Evolutionary conservation across 2,113 vertebrate species (phyloP), one percentile per base, ranked within the genome.

Genomic region (Isichthys henryi): DNA sequence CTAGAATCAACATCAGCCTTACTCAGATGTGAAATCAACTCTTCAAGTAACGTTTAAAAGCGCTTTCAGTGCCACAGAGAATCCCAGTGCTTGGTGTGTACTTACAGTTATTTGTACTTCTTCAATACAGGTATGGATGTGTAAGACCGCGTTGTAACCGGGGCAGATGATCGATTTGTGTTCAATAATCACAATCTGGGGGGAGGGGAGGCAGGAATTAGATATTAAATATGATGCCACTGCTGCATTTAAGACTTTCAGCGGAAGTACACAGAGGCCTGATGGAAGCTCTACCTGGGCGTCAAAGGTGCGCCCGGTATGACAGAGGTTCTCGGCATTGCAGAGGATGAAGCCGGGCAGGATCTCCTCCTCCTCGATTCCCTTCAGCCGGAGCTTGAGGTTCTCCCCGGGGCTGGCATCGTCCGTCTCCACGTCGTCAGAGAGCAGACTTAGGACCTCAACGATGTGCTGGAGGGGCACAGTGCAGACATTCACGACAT

Each of bases 141-240:
- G 98, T 92, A 99, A 96, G 92, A 99, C 98, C 91, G 98, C 98
- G 92, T 99, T 99, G 92, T 99, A 99, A 93, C 98, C 98, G 87
- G 98, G 98, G 94, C 98, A 99, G 94, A 99, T 99, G 95, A 99
- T 99, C 92, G 98, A 99, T 94, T 99, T 99, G 97, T 99, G 98
- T 96, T 99, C 98, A 93, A 99, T 99, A 94, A 99, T 99, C 94
- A 99, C 97, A 92, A 99, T 99, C 98, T 99, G 90, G 87, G 95
- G 95, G 94, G 89, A 66, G 39, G 9, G 21, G 39, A 10, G 53
- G 53, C 53, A 56, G 23, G 53, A 77, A 46, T 23, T 53, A 88
- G 80, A 88, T 87, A 5, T 27, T 1, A 70, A 86, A 91, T 43
- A 90, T 13, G 23, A 62, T 56, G 2, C n/a, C 15, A 46, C 19